These are phyloP conservation scores for Bufo gargarizans DNA, from an alignment of 2,113 vertebrate genomes.

Conservation along the genomic window DNA sequence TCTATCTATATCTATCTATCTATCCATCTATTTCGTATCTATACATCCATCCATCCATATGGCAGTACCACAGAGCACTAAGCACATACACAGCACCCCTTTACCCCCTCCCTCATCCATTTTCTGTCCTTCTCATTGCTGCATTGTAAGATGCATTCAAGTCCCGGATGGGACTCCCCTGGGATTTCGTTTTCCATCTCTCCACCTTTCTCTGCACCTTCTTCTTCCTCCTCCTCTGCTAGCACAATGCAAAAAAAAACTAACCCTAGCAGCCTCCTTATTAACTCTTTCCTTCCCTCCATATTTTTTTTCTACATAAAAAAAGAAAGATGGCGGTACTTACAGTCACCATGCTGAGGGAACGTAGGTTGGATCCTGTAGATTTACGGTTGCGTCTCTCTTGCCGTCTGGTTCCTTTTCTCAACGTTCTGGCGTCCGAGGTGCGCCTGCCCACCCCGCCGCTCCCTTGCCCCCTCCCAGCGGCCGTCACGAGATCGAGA, in stretches of 20 bases:
- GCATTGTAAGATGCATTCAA: slow-evolving; percentile 53
- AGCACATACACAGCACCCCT: slow-evolving; percentile 11
- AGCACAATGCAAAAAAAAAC: neutral
- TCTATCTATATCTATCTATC: slow-evolving; percentile 17
- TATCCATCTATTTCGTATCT: neutral
- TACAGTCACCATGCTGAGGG: slow-evolving; percentile 58
- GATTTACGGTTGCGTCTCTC: slow-evolving; percentile 54
- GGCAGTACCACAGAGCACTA: neutral
- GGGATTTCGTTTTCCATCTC: slow-evolving; percentile 31
- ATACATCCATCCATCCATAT: neutral
- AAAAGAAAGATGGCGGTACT: slow-evolving; percentile 54
- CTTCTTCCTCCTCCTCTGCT: slow-evolving; percentile 21
- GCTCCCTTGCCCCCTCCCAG: slow-evolving; percentile 48
- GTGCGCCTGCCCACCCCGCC: slow-evolving; percentile 38
- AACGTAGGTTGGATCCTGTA: slow-evolving; percentile 51
- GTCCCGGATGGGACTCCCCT: slow-evolving; percentile 49
- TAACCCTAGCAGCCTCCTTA: neutral
- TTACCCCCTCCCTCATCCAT: neutral
- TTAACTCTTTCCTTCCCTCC: slow-evolving; percentile 4
- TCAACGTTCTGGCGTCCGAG: slow-evolving; percentile 33
- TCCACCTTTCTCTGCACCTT: slow-evolving; percentile 25
- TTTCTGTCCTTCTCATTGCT: slow-evolving; percentile 36
- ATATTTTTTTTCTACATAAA: neutral
- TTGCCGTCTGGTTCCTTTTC: slow-evolving; percentile 29
- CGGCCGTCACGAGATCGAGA: slow-evolving; percentile 53